Conservation (phyloP, 2,113 vertebrate species). For the Odocoileus virginianus region DNA sequence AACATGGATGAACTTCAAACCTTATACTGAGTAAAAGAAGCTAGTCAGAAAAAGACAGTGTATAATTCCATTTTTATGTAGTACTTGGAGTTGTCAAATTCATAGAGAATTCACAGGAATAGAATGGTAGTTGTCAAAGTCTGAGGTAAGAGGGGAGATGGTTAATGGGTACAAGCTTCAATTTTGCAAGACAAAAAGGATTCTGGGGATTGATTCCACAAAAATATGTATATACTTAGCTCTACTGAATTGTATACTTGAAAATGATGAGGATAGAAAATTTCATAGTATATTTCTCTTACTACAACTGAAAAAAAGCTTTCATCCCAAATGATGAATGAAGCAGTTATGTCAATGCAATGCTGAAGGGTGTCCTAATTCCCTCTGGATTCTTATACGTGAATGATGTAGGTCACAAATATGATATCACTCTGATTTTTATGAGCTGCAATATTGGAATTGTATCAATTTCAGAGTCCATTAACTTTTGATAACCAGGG, state of each 20-base stretch:
- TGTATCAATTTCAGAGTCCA: slow-evolving; percentile 81
- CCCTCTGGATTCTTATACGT: slow-evolving; percentile 61
- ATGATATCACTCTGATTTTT: slow-evolving; percentile 72
- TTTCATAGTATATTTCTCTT: background rate
- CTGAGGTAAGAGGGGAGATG: background rate
- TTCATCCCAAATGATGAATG: background rate
- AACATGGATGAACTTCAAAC: background rate
- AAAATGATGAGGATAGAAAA: background rate
- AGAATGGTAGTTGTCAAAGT: background rate
- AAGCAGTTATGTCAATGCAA: background rate
- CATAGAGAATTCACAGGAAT: background rate
- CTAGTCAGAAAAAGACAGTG: background rate
- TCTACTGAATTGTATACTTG: background rate
- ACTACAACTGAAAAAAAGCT: background rate
- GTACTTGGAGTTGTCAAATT: background rate
- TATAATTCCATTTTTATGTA: background rate
- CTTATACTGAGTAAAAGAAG: background rate
- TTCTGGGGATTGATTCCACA: background rate
- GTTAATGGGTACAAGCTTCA: background rate
- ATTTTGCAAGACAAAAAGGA: background rate
- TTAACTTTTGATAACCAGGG: slow-evolving; percentile 80
- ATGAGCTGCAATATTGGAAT: slow-evolving; percentile 75
- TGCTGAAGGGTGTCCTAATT: slow-evolving; percentile 65
- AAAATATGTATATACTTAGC: background rate
- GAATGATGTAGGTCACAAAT: slow-evolving; percentile 76